Evolutionary conservation across 2,797 vertebrate species (phyloP).

Genomic region (Aselliscus stoliczkanus): DNA sequence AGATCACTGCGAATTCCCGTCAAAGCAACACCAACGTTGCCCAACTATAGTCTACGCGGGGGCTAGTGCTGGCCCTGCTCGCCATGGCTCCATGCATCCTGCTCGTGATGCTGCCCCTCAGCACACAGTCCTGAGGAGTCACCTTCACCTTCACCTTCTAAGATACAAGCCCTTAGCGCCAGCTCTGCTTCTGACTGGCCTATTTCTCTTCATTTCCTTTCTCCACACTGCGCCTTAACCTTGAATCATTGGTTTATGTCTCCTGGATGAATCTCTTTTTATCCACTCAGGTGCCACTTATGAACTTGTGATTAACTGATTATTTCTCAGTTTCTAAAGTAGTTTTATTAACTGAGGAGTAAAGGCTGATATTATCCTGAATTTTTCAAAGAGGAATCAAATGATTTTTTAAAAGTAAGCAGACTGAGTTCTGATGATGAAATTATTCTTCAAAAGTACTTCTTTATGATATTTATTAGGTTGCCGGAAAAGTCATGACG

Average conservation of each 20-base stretch:
- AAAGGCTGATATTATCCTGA: not conserved
- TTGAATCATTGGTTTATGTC: not conserved
- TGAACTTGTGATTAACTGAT: slow-evolving; percentile 9
- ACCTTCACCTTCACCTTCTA: not conserved
- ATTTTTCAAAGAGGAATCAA: not conserved
- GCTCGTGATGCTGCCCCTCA: not conserved
- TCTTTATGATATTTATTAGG: not conserved
- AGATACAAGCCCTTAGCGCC: not conserved
- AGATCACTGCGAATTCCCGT: not conserved
- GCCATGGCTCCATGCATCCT: not conserved
- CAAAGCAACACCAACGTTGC: not conserved
- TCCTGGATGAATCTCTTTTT: slow-evolving; percentile 13
- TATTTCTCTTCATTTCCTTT: not conserved
- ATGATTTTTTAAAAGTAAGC: not conserved
- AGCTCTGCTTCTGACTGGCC: not conserved
- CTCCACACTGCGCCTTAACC: not conserved
- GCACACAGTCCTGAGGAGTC: not conserved
- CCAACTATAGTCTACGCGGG: fast-evolving
- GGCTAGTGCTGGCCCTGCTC: no score
- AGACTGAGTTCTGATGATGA: not conserved
- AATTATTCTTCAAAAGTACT: slow-evolving; percentile 5
- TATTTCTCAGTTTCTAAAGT: not conserved
- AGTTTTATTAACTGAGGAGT: not conserved
- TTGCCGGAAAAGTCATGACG: no score
- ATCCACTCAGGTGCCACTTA: not conserved